These are phyloP conservation scores for Columbina picui DNA, from an alignment of 2,113 vertebrate genomes.

Conservation along the genomic window DNA sequence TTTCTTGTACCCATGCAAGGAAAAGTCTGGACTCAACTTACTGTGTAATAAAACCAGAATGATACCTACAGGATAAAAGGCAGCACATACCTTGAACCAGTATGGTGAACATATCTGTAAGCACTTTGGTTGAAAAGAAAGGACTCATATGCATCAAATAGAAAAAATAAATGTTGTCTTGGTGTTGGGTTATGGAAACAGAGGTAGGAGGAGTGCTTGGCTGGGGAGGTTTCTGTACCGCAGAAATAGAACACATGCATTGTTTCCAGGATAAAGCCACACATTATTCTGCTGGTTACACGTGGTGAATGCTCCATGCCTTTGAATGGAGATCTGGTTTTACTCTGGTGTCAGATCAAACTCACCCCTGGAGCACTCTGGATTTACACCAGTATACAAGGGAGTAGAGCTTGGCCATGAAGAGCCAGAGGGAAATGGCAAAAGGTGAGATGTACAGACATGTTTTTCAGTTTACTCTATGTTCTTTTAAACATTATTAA, in stretches of 20 bases:
- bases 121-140: background rate
- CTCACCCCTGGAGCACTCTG: background rate
- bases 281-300: background rate
- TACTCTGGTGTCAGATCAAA: background rate
- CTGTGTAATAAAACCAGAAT: background rate
- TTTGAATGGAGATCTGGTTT: background rate
- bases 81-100: background rate
- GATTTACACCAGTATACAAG: background rate
- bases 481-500: background rate
- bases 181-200: background rate
- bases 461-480: background rate
- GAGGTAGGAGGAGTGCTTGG: background rate
- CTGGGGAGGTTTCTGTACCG: background rate
- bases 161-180: background rate
- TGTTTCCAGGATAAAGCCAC: background rate
- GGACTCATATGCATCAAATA: accelerated
- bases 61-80: background rate
- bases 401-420: background rate
- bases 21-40: background rate
- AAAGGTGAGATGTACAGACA: background rate
- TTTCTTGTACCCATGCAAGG: background rate
- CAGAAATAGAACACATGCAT: background rate
- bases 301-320: accelerated
- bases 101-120: background rate
- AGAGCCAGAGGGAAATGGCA: background rate